Percentiles rank a stretch among this genome's conserved stretches.
Evolutionary conservation across 2,888 invertebrate species (phyloP).

Genomic region (Lasioglossum vierecki): DNA sequence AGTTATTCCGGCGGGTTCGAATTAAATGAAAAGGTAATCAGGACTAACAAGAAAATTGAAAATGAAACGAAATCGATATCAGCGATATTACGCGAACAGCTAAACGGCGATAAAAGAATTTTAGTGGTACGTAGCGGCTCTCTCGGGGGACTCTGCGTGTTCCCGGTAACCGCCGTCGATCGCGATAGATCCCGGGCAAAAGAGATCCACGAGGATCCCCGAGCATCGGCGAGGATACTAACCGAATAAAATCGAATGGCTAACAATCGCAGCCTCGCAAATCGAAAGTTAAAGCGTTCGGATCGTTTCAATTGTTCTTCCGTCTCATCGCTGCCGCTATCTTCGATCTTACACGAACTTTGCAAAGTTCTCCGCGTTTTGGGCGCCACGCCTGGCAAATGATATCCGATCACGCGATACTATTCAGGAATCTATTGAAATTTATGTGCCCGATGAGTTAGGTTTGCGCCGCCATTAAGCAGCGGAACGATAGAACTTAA

Average conservation of each 20-base stretch:
- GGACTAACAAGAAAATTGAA: neutral
- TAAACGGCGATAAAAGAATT: neutral
- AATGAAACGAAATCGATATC: neutral
- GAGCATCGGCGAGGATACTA: neutral
- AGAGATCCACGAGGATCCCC: neutral
- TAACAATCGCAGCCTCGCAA: neutral
- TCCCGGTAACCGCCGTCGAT: neutral
- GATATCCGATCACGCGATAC: constrained; percentile 44
- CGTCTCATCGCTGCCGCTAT: constrained; percentile 58
- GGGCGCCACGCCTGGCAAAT: constrained; percentile 24
- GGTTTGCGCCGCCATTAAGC: constrained; percentile 36
- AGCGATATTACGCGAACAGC: neutral
- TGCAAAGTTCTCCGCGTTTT: constrained; percentile 31
- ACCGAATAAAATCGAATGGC: constrained; percentile 10
- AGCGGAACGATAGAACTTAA: constrained; percentile 13
- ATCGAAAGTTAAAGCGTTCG: constrained; percentile 21
- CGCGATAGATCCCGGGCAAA: neutral
- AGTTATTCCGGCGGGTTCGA: neutral
- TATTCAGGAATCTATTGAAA: constrained; percentile 37
- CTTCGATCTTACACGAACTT: constrained; percentile 52
- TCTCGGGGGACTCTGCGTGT: neutral
- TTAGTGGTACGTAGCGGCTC: neutral
- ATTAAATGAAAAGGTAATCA: neutral
- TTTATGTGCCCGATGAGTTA: constrained; percentile 31
- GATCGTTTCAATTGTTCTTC: constrained; percentile 28